Percentiles rank a stretch among this genome's conserved stretches.
Conservation (phyloP, 2,888 invertebrate species). For the Frankliniella fusca region DNA sequence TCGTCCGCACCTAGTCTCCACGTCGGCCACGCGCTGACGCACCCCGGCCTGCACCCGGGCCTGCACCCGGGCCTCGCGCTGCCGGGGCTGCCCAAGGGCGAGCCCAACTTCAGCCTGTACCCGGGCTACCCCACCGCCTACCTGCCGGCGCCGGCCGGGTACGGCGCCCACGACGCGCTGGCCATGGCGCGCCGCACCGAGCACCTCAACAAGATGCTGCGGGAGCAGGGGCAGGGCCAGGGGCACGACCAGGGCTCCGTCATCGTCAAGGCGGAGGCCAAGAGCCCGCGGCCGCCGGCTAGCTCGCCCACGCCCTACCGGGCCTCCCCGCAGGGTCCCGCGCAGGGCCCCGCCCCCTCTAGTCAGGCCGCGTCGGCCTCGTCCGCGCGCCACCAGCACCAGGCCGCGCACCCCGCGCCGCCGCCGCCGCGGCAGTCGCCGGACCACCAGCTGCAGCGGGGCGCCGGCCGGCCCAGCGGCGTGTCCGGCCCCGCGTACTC, state of each 20-base stretch:
- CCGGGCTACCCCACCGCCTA: conserved; percentile 57
- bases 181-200: conserved; percentile 38
- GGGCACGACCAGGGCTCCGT: conserved; percentile 69
- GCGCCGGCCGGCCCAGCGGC: conserved; percentile 42
- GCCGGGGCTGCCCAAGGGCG: conserved; percentile 54
- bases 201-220: conserved; percentile 29
- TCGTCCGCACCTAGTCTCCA: conserved; percentile 40
- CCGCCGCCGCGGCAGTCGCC: conserved; percentile 48
- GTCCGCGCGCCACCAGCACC: background rate
- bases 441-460: conserved; percentile 41
- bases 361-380: background rate
- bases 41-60: conserved; percentile 44
- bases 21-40: conserved; percentile 47
- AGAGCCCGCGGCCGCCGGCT: conserved; percentile 47
- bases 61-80: conserved; percentile 43
- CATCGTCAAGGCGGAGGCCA: conserved; percentile 73
- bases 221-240: conserved; percentile 41
- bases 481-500: conserved; percentile 6
- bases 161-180: conserved; percentile 36
- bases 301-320: conserved; percentile 40
- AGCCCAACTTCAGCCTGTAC: conserved; percentile 64
- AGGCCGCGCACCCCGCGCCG: conserved; percentile 47
- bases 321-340: conserved; percentile 41
- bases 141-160: conserved; percentile 45
- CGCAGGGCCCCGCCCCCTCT: conserved; percentile 39